A percentile compares a stretch with the other conserved stretches of the same genome.
Evolutionary conservation across 2,888 invertebrate genomes (phyloP).

Genomic region (Orgyia antiqua): DNA sequence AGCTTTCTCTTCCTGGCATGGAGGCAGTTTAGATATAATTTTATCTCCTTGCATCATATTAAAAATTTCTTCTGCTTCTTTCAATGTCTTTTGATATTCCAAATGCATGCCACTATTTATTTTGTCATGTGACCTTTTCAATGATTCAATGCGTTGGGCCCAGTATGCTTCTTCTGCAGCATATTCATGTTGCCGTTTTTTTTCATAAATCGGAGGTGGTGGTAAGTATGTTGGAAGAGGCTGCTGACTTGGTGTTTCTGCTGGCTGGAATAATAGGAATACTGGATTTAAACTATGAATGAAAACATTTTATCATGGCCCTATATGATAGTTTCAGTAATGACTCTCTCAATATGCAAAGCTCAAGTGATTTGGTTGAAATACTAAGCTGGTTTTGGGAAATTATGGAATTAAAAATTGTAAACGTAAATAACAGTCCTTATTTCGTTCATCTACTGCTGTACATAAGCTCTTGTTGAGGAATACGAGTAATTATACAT

Average conservation of each 20-base stretch:
- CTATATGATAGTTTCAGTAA: no score
- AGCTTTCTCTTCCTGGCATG: slow-evolving; percentile 67
- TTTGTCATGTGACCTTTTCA: slow-evolving; percentile 63
- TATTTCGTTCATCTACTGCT: no score
- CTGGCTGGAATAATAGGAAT: slow-evolving; percentile 42
- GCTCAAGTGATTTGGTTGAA: no score
- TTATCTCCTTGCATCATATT: slow-evolving; percentile 51
- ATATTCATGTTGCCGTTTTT: slow-evolving; percentile 44
- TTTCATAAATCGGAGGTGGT: slow-evolving; percentile 48
- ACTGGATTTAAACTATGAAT: not conserved
- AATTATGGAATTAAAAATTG: no score
- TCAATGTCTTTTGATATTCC: slow-evolving; percentile 65
- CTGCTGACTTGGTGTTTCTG: slow-evolving; percentile 36
- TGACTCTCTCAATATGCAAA: no score
- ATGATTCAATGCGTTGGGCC: slow-evolving; percentile 59
- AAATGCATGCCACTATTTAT: slow-evolving; percentile 59
- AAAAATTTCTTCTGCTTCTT: slow-evolving; percentile 64
- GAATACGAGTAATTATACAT: no score
- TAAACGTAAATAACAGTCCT: no score
- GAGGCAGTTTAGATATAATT: slow-evolving; percentile 52
- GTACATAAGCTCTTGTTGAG: no score
- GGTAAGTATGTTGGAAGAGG: slow-evolving; percentile 41
- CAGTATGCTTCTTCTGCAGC: slow-evolving; percentile 68
- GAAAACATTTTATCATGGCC: no score
- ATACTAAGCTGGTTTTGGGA: no score